Evolutionary conservation across 2,888 invertebrate genomes (phyloP).

Genomic region (Nomada goodeniana): DNA sequence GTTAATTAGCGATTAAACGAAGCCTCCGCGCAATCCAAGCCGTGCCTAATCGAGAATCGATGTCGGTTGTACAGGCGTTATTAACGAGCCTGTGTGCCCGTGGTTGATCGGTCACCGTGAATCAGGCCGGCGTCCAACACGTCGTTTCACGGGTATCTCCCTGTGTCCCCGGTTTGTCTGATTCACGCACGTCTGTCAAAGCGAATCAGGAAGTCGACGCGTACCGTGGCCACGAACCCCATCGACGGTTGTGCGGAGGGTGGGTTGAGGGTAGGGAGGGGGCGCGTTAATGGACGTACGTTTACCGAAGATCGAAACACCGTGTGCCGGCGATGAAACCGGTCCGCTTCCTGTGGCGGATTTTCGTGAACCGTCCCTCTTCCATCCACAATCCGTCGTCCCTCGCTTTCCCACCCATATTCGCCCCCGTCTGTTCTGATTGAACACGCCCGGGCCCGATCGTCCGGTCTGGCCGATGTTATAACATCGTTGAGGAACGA

Average conservation of each 20-base stretch:
- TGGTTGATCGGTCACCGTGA: slow-evolving; percentile 71
- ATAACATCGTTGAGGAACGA: slow-evolving; percentile 22
- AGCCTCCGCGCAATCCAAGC: slow-evolving; percentile 60
- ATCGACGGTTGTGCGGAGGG: slow-evolving; percentile 2
- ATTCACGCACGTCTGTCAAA: slow-evolving; percentile 73
- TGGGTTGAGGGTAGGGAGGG: slow-evolving; percentile 20
- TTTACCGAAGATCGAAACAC: slow-evolving; percentile 67
- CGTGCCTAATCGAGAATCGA: slow-evolving; percentile 68
- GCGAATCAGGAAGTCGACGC: slow-evolving; percentile 71
- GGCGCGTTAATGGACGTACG: slow-evolving; percentile 58
- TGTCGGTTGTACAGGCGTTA: slow-evolving; percentile 71
- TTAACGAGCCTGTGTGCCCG: slow-evolving; percentile 68
- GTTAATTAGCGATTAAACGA: slow-evolving; percentile 76
- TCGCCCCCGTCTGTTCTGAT: neutral
- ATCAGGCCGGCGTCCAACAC: slow-evolving; percentile 68
- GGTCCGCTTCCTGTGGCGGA: slow-evolving; percentile 39
- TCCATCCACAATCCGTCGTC: neutral
- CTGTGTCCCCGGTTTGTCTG: slow-evolving; percentile 68
- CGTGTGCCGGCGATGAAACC: slow-evolving; percentile 50
- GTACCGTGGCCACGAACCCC: slow-evolving; percentile 46
- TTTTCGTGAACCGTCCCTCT: slow-evolving; percentile 39
- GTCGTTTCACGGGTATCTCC: slow-evolving; percentile 68
- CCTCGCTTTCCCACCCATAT: neutral
- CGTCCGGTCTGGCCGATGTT: slow-evolving; percentile 20
- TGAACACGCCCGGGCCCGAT: slow-evolving; percentile 14